Conservation (phyloP, 2,888 invertebrate species). For the Eilema caniola region DNA sequence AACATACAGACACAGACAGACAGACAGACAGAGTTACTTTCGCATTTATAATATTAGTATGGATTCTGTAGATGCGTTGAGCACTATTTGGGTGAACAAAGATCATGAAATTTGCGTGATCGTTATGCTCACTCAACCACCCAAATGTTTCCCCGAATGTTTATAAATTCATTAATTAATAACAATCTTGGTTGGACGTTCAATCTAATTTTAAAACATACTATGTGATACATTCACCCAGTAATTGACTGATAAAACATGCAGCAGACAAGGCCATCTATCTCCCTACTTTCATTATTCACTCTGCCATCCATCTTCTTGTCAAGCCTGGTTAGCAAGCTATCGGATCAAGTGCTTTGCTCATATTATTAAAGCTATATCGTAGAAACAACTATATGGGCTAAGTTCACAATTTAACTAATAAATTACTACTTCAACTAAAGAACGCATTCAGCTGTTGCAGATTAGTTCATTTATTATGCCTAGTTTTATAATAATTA, state of each 20-base stretch:
- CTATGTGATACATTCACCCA: background rate
- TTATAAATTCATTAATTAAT: too few species aligned
- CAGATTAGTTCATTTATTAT: background rate
- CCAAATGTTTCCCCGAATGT: too few species aligned
- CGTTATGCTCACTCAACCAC: too few species aligned
- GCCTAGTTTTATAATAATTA: too few species aligned
- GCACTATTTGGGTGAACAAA: too few species aligned
- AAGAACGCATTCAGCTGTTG: background rate
- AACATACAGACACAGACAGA: too few species aligned
- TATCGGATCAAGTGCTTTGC: background rate
- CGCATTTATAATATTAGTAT: too few species aligned
- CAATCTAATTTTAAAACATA: background rate
- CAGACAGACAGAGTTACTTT: too few species aligned
- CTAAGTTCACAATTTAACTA: background rate
- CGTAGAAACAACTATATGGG: background rate
- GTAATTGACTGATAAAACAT: constrained; percentile 9
- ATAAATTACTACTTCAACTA: background rate
- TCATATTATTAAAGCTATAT: background rate
- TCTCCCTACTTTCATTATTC: constrained; percentile 13
- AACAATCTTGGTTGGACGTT: too few species aligned
- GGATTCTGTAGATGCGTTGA: too few species aligned
- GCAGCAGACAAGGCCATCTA: background rate
- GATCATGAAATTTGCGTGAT: too few species aligned
- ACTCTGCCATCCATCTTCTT: constrained; percentile 15
- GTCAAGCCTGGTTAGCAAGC: constrained; percentile 10